Evolutionary conservation across 1,140 invertebrate species (phyloP), one percentile per base, ranked within the genome.

Genomic region (Batillaria attramentaria): DNA sequence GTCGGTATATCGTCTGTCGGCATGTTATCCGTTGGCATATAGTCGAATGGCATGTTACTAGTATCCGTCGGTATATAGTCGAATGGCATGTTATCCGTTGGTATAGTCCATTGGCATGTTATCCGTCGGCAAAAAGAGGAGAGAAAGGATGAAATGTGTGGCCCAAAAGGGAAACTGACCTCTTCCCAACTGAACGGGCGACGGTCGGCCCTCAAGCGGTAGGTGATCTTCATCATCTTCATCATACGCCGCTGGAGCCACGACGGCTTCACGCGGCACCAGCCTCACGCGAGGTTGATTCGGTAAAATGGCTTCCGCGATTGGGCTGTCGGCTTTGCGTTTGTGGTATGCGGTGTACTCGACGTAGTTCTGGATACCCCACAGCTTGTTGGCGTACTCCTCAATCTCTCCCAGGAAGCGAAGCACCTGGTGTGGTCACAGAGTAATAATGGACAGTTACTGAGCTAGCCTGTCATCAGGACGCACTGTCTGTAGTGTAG

Each of bases 351-450:
- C 13, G 3, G 1, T 8, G 73, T 65, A 65, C 37, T 62, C 73
- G 20, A n/a, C 39, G 35, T 16, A 39, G 4, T 35, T 18, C 10
- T 65, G 28, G 31, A 75, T 31, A 3, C 31, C 37, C 54, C 35
- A 10, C 73, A 75, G 73, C 37, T 65, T 50, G 73, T 75, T 75
- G 35, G 62, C 57, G 73, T 62, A 65, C 28, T 33, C 3, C 57
- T 75, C 73, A n/a, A 75, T 65, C 54, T 75, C 73, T 18, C 46
- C 35, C 73, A 75, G 33, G 50, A 65, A 60, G 31, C 35, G 33
- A 33, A 35, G n/a, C 16, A n/a, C n/a, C n/a, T 54, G 50, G 16
- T 54, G n/a, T 54, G 50, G n/a, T n/a, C n/a, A n/a, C n/a, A 54
- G n/a, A 54, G 50, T n/a, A 54, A 13, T 16, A 16, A 54, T 16